Evolutionary conservation across 2,888 invertebrate genomes (phyloP).

Genomic region (Chaetogeoica ovagalla): DNA sequence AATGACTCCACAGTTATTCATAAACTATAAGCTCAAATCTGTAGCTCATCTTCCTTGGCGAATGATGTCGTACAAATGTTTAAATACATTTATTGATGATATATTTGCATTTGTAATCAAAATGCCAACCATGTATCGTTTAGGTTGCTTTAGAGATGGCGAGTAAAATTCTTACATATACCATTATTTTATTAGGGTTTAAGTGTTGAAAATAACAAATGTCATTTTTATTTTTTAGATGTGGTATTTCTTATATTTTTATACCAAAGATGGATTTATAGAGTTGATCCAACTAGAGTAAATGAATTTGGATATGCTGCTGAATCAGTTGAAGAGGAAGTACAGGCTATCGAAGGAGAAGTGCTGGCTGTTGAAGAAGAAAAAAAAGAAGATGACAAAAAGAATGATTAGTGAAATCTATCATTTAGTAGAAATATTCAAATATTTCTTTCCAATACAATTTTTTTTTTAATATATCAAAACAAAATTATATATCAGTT

Average conservation of each 20-base stretch:
- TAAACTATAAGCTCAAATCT: constrained; percentile 98
- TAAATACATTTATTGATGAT: constrained; percentile 99
- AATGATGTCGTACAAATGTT: constrained; percentile 99
- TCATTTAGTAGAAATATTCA: constrained; percentile 29
- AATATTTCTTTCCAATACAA: constrained; percentile 7
- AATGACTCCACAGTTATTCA: constrained; percentile 99
- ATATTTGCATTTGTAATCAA: constrained; percentile 99
- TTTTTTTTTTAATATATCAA: constrained; percentile 32
- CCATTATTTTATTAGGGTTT: too few relatives aligned
- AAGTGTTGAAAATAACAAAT: background rate
- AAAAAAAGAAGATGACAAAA: constrained; percentile 47
- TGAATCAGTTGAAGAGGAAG: constrained; percentile 62
- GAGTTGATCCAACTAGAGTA: constrained; percentile 89
- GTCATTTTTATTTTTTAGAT: constrained; percentile 64
- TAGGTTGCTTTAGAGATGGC: constrained; percentile 98
- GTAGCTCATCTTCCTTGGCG: constrained; percentile 99
- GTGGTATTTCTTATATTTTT: constrained; percentile 98
- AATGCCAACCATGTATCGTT: constrained; percentile 98
- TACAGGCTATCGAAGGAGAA: constrained; percentile 12
- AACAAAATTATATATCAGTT: background rate
- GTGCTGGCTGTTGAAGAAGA: constrained; percentile 26
- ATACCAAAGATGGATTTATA: constrained; percentile 98
- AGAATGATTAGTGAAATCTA: constrained; percentile 42
- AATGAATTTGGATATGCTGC: constrained; percentile 99
- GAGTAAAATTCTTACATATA: constrained; percentile 56